Conservation (phyloP, 2,888 invertebrate species). For the Bedellia somnulentella region DNA sequence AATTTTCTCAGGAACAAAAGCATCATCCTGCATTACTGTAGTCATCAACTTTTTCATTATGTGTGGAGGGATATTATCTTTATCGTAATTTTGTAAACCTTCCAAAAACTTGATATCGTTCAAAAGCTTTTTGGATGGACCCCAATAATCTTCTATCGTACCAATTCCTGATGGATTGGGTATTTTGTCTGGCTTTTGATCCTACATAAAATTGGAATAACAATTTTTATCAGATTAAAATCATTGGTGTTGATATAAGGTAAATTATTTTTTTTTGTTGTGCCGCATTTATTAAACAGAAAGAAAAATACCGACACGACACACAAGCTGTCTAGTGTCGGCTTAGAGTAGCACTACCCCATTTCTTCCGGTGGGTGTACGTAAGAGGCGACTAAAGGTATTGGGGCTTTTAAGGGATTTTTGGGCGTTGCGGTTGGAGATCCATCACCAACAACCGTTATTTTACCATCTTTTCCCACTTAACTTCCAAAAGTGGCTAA, state of each 20-base stretch:
- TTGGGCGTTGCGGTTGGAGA: too few species aligned
- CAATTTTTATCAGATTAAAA: conserved; percentile 1
- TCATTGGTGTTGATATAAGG: background rate
- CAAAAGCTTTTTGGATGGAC: conserved; percentile 82
- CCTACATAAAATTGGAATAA: conserved; percentile 36
- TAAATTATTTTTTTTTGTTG: background rate
- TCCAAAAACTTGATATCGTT: conserved; percentile 93
- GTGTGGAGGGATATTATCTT: conserved; percentile 85
- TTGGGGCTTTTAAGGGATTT: too few species aligned
- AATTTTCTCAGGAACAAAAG: conserved; percentile 90
- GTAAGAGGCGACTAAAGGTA: too few species aligned
- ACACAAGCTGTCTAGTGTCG: too few species aligned
- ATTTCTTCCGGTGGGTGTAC: too few species aligned
- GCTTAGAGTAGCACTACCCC: too few species aligned
- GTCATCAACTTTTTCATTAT: conserved; percentile 84
- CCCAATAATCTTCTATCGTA: conserved; percentile 91
- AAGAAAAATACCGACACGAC: background rate
- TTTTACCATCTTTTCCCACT: too few species aligned
- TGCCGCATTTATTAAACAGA: background rate
- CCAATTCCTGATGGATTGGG: conserved; percentile 83
- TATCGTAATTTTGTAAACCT: conserved; percentile 82
- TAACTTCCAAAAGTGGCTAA: too few species aligned
- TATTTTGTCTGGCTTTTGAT: conserved; percentile 85
- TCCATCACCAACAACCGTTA: too few species aligned
- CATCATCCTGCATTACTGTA: conserved; percentile 79